Evolutionary conservation across 2,797 vertebrate genomes (phyloP), one percentile per base, ranked within the genome.

Genomic region (Merluccius polli): DNA sequence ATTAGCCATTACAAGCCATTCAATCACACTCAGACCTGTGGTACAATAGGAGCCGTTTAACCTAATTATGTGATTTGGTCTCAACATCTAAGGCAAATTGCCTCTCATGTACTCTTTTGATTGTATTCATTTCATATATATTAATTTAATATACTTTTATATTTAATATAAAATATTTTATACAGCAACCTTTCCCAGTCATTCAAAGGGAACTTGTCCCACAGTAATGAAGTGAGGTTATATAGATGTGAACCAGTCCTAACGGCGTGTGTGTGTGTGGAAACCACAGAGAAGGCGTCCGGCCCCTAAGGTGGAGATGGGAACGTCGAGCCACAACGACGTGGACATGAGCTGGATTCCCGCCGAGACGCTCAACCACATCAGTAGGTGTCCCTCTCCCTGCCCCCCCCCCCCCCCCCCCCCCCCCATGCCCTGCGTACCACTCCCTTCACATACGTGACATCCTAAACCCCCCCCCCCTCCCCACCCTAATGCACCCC

Each of bases 311-410:
- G 96, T 99, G 71, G 98, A 99, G 85, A 98, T 96, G 94, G 98
- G 98, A 73, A 99, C 98, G 0, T 94, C 97, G 0, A 98, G 94
- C 90, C 97, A 98, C 89, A 98, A 96, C 0, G 96, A 98, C 73
- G 98, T 99, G 1, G 98, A 99, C 80, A 95, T 99, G 95, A 99
- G 98, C 90, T 99, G 98, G 98, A 99, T 99, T 92, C 98, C 98
- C 30, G 94, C 97, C 87, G 98, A 99, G 87, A 99, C 98, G 11
- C 93, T 99, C 79, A 98, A 98, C 93, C 97, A 99, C 89, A 98
- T 99, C 90, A 99, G 98, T 99, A 93, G 90, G 97, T 97, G 77
- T 5, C 12, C 12, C 24, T 2, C 75, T 11, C 59, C 2, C 0
- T 12, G 11, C 18, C 67, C 16, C 44, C 4, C 12, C 1, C 2